Evolutionary conservation across 2,797 vertebrate genomes (phyloP).

Genomic region (Bovichtus variegatus): DNA sequence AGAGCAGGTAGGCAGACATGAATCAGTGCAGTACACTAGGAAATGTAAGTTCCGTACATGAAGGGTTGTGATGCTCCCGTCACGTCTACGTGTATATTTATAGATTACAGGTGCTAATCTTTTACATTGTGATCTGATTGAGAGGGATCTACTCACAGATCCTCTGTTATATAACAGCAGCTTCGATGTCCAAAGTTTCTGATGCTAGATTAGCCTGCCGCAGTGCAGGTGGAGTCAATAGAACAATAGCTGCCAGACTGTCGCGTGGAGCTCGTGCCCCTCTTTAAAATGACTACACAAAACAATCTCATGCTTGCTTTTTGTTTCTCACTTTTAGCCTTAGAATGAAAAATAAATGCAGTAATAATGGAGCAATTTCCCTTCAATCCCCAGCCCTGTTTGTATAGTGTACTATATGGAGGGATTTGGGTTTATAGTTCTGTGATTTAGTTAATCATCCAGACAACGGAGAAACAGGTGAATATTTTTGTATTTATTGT

Average conservation of each 20-base stretch:
- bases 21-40: slow-evolving; percentile 35
- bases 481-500: slow-evolving; percentile 85
- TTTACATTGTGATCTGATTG: slow-evolving; percentile 13
- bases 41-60: too few relatives aligned
- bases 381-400: slow-evolving; percentile 6
- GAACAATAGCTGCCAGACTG: slow-evolving; percentile 11
- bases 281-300: neutral
- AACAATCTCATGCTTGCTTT: slow-evolving; percentile 39
- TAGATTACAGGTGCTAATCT: slow-evolving; percentile 48
- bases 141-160: slow-evolving; percentile 9
- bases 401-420: slow-evolving; percentile 40
- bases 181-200: slow-evolving; percentile 9
- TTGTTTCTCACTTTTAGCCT: slow-evolving; percentile 64
- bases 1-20: slow-evolving; percentile 29
- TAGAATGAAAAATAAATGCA: slow-evolving; percentile 36
- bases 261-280: neutral
- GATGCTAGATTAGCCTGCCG: neutral
- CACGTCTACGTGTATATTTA: slow-evolving; percentile 13
- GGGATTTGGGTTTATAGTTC: slow-evolving; percentile 26
- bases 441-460: slow-evolving; percentile 36
- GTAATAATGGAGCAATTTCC: slow-evolving; percentile 15
- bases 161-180: slow-evolving; percentile 19
- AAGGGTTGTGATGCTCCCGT: neutral
- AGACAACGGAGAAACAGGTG: slow-evolving; percentile 44
- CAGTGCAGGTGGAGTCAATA: slow-evolving; percentile 6